These are phyloP conservation scores for Protosalanx chinensis DNA, from an alignment of 2,797 vertebrate genomes.

Conservation along the genomic window DNA sequence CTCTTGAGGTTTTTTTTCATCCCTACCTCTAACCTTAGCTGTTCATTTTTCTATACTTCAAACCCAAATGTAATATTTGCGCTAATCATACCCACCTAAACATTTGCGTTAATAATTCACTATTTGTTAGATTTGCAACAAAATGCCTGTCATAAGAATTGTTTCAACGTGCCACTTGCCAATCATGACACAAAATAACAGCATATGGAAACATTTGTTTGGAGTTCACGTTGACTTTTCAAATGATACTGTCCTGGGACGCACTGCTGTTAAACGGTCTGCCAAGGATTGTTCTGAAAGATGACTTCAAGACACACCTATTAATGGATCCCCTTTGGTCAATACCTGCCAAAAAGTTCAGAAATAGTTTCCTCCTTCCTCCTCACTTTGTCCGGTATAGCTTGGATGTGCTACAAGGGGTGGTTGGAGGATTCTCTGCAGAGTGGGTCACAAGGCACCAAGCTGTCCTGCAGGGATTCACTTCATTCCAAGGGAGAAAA, in stretches of 20 bases:
- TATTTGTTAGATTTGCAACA: slow-evolving; percentile 6
- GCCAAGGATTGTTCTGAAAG: slow-evolving; percentile 50
- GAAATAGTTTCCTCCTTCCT: slow-evolving; percentile 56
- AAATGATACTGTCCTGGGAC: background rate
- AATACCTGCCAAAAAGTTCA: slow-evolving; percentile 48
- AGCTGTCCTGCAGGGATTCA: background rate
- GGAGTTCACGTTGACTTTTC: background rate
- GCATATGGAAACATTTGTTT: background rate
- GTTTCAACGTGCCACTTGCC: too few relatives aligned
- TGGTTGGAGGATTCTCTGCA: background rate
- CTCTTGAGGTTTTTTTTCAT: too few relatives aligned
- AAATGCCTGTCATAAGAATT: background rate
- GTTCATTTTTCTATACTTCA: too few relatives aligned
- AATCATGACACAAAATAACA: background rate
- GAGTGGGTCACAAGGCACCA: background rate
- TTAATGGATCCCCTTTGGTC: slow-evolving; percentile 12
- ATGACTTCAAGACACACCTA: slow-evolving; percentile 20
- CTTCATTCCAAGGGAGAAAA: background rate
- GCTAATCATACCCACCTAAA: background rate
- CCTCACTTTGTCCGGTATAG: slow-evolving; percentile 35
- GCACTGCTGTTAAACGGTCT: slow-evolving; percentile 44
- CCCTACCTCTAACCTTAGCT: too few relatives aligned
- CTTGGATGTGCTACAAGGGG: slow-evolving; percentile 7
- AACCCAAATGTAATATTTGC: too few relatives aligned
- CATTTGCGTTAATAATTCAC: slow-evolving; percentile 1